A percentile compares a stretch with the other conserved stretches of the same genome.
Evolutionary conservation across 2,797 vertebrate genomes (phyloP).

Genomic region (Chlorospingus flavigularis): DNA sequence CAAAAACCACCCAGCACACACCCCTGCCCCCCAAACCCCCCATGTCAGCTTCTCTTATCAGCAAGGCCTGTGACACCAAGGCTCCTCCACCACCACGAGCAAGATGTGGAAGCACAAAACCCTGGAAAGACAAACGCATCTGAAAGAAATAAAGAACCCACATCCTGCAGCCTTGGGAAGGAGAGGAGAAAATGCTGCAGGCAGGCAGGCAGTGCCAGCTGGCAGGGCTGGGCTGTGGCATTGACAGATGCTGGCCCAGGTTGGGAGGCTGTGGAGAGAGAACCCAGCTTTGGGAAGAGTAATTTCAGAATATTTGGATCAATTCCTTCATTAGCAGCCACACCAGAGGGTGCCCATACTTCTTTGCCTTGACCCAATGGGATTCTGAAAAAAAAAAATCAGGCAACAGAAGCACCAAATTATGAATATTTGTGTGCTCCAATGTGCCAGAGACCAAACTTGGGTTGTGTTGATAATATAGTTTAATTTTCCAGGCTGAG

Average conservation of each 20-base stretch:
- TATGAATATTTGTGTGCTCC: background rate
- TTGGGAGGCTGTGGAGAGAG: background rate
- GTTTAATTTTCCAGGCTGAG: background rate
- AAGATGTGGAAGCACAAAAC: background rate
- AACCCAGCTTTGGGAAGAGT: background rate
- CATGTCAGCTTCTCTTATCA: background rate
- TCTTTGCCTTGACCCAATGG: background rate
- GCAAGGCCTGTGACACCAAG: background rate
- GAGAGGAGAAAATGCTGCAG: background rate
- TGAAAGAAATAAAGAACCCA: background rate
- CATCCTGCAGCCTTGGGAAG: background rate
- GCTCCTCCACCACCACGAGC: background rate
- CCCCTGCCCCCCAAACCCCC: accelerated
- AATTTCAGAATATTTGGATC: background rate
- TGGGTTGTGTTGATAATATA: background rate
- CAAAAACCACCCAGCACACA: accelerated
- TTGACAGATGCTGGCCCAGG: background rate
- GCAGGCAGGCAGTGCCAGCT: background rate
- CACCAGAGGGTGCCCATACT: background rate
- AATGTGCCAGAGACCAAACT: background rate
- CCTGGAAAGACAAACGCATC: background rate
- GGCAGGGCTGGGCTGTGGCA: background rate
- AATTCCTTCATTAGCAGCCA: background rate
- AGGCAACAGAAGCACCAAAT: background rate
- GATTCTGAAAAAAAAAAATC: background rate